A percentile compares a stretch with the other conserved stretches of the same genome.
phyloP scores from a whole-genome alignment of 2,888 invertebrate genomes.

The Synergus laeviventris region DNA sequence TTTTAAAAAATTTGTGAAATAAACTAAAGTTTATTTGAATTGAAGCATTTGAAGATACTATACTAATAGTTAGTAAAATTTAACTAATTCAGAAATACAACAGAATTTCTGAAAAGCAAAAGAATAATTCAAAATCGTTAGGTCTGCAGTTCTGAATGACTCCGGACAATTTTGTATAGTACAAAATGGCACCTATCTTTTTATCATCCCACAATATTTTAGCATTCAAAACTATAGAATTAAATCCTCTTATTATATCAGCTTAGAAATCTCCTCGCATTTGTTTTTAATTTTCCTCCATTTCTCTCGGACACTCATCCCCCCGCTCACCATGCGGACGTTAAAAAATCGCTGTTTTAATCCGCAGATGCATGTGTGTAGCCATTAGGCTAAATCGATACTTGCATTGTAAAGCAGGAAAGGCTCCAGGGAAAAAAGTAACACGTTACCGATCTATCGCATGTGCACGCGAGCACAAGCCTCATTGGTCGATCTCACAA shows the following conservation, averaged over 20 bases:
- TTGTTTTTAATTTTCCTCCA: constrained; percentile 43
- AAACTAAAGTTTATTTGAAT: too few species aligned
- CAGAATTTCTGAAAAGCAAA: not conserved
- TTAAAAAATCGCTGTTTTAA: constrained; percentile 53
- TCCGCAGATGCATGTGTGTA: constrained; percentile 59
- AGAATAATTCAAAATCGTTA: not conserved
- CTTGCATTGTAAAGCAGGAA: constrained; percentile 66
- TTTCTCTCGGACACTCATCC: constrained; percentile 37
- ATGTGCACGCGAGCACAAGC: constrained; percentile 59
- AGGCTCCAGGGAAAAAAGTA: constrained; percentile 46
- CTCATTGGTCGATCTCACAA: constrained; percentile 72
- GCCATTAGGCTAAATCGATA: constrained; percentile 72
- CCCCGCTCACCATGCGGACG: constrained; percentile 23
- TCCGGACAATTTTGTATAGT: not conserved
- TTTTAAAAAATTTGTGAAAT: too few species aligned
- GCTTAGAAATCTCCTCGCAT: constrained; percentile 42
- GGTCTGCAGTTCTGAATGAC: not conserved
- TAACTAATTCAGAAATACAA: too few species aligned
- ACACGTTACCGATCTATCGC: constrained; percentile 50
- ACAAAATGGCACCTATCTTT: not conserved
- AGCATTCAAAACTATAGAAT: not conserved
- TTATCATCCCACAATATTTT: not conserved
- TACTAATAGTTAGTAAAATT: too few species aligned
- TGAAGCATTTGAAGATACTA: too few species aligned
- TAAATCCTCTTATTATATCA: constrained; percentile 46